Percentiles rank a stretch among this genome's conserved stretches.
These are phyloP conservation scores for Ichneumoninae sp. DNA, from an alignment of 2,888 invertebrate species.

Conservation along the genomic window DNA sequence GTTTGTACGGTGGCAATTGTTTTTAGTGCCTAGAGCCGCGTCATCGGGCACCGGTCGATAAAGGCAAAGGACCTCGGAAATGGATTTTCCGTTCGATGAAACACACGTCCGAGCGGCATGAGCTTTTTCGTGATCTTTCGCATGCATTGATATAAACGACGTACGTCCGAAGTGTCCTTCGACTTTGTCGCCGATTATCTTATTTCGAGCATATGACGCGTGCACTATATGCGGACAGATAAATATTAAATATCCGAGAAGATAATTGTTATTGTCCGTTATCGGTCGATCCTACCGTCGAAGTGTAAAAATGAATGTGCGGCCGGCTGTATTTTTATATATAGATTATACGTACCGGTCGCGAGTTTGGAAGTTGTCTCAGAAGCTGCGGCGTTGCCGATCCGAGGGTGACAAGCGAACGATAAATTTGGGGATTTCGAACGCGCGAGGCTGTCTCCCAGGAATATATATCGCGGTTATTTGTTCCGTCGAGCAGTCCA, in stretches of 20 bases:
- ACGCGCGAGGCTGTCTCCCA: neutral
- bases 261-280: neutral
- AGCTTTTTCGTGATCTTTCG: conserved; percentile 3
- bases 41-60: conserved; percentile 70
- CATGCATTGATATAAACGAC: neutral
- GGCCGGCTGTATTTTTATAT: neutral
- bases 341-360: neutral
- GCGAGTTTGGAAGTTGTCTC: conserved; percentile 11
- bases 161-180: conserved; percentile 10
- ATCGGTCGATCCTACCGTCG: neutral
- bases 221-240: neutral
- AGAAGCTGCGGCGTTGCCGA: neutral
- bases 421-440: neutral
- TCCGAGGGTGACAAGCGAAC: neutral
- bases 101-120: conserved; percentile 6
- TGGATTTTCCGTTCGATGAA: conserved; percentile 66
- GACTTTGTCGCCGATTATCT: conserved; percentile 25
- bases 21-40: conserved; percentile 57
- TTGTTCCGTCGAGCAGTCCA: conserved; percentile 17
- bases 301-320: neutral
- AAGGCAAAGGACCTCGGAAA: conserved; percentile 72
- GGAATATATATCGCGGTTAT: neutral
- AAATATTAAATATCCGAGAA: conserved; percentile 6
- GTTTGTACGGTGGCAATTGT: conserved; percentile 44
- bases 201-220: conserved; percentile 7